These are phyloP conservation scores for cattle (Bos taurus) DNA, from an alignment of 2,113 vertebrate species.

Conservation along the genomic window ARS-UCD2.0 NC_037329.1:64914001-64914500, in stretches of 20 bases:
- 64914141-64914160: too few species aligned
- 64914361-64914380: not conserved
- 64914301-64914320: not conserved
- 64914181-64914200: not conserved
- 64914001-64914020: too few species aligned
- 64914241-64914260: not conserved
- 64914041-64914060: too few species aligned
- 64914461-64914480: not conserved
- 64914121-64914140: too few species aligned
- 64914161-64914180: too few species aligned
- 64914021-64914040: too few species aligned
- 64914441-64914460: not conserved
- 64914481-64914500: not conserved
- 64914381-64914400: not conserved
- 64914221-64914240: not conserved
- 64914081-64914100: too few species aligned
- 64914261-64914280: not conserved
- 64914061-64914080: too few species aligned
- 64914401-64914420: not conserved
- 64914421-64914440: not conserved
- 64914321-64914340: not conserved
- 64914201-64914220: not conserved
- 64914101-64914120: too few species aligned
- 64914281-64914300: not conserved
- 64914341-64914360: not conserved